Percentiles rank a stretch among this genome's conserved stretches.
phyloP scores from a whole-genome alignment of 1,140 invertebrate species.

The Anadara kagoshimensis region DNA sequence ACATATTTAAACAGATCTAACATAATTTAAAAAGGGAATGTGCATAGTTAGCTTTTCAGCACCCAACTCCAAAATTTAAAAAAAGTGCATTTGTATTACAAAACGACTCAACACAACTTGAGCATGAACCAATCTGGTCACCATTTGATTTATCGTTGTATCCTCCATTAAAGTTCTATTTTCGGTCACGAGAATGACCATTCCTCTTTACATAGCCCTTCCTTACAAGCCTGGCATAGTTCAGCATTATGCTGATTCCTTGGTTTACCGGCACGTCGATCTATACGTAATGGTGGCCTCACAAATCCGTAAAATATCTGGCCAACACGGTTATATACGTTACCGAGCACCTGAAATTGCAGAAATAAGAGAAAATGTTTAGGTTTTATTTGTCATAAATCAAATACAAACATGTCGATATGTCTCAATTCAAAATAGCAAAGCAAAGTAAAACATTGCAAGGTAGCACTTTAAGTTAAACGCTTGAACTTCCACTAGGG shows the following conservation, averaged over 20 bases:
- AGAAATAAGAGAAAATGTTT: constrained; percentile 23
- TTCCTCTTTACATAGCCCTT: constrained; percentile 73
- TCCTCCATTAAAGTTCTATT: too few species aligned
- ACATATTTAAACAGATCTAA: too few species aligned
- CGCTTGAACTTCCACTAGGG: too few species aligned
- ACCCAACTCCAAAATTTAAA: too few species aligned
- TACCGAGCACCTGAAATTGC: constrained; percentile 72
- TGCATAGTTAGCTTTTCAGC: too few species aligned
- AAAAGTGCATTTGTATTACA: too few species aligned
- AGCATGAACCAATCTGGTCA: too few species aligned
- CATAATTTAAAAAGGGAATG: too few species aligned
- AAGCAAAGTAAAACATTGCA: not conserved
- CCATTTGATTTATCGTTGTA: too few species aligned
- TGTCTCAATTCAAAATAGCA: not conserved
- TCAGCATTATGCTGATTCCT: constrained; percentile 74
- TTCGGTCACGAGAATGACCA: constrained; percentile 73
- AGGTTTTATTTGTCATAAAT: not conserved
- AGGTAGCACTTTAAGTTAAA: too few species aligned
- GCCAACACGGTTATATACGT: constrained; percentile 75
- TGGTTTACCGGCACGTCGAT: constrained; percentile 74
- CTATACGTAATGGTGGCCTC: constrained; percentile 71
- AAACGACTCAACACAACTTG: too few species aligned
- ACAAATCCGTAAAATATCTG: constrained; percentile 75
- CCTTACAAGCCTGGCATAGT: constrained; percentile 75
- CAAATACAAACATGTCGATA: not conserved